Evolutionary conservation across 1,140 invertebrate genomes (phyloP).

Genomic region (Bombus impatiens): DNA sequence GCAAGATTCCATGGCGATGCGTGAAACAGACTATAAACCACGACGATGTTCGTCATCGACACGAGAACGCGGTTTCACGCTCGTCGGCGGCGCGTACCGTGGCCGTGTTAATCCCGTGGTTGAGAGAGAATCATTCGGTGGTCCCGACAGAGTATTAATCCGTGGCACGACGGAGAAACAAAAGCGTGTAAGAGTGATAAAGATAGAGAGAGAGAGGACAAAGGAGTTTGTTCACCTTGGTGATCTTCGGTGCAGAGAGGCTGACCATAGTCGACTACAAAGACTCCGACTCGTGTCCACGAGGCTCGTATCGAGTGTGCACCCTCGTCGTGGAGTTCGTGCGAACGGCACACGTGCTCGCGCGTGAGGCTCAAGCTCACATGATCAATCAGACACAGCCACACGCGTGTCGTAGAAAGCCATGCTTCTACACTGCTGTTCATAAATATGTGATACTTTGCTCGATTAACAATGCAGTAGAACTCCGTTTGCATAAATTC

Average conservation of each 20-base stretch:
- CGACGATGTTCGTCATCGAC: neutral
- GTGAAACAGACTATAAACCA: neutral
- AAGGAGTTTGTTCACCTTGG: slow-evolving; percentile 47
- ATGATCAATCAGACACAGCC: neutral
- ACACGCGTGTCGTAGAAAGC: neutral
- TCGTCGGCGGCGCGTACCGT: too few species aligned
- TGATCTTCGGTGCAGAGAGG: slow-evolving; percentile 29
- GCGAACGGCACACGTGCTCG: slow-evolving; percentile 45
- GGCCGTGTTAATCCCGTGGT: slow-evolving; percentile 4
- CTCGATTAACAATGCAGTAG: neutral
- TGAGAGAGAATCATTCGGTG: neutral
- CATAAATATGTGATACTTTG: too few species aligned
- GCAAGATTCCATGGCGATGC: neutral
- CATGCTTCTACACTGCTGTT: neutral
- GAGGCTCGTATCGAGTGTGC: neutral
- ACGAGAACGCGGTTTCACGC: neutral
- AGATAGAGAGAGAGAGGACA: neutral
- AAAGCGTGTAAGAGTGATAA: neutral
- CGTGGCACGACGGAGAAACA: neutral
- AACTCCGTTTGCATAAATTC: neutral
- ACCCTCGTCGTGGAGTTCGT: slow-evolving; percentile 6
- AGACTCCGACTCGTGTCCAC: slow-evolving; percentile 30
- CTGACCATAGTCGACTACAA: slow-evolving; percentile 28
- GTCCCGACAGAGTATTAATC: slow-evolving; percentile 17
- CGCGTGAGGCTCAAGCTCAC: neutral